Conservation (phyloP, 2,113 vertebrate genomes). For the Eurystomus gularis region DNA sequence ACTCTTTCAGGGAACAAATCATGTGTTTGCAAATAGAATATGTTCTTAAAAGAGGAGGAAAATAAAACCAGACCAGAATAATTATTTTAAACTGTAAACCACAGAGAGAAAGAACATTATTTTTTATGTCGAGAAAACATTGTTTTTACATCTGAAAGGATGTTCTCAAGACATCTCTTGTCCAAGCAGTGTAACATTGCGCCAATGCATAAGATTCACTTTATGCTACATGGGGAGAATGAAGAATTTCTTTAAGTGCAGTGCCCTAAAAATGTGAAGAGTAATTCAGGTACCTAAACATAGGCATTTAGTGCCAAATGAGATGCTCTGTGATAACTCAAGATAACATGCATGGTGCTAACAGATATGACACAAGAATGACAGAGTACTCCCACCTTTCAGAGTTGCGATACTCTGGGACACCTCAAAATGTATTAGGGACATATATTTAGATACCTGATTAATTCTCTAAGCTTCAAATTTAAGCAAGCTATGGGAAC, state of each 20-base stretch:
- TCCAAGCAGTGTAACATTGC: background rate
- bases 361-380: background rate
- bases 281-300: background rate
- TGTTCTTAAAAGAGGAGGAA: background rate
- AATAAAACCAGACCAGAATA: background rate
- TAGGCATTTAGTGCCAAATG: background rate
- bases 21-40: background rate
- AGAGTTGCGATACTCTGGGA: background rate
- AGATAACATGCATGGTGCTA: background rate
- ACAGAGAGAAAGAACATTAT: background rate
- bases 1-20: background rate
- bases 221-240: fast-evolving
- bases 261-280: background rate
- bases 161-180: background rate
- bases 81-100: background rate
- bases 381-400: background rate
- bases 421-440: background rate
- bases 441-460: background rate
- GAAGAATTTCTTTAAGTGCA: background rate
- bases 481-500: background rate
- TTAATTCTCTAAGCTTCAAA: background rate
- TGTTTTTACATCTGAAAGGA: background rate
- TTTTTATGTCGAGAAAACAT: background rate
- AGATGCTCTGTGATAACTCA: background rate
- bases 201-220: fast-evolving